A percentile compares a stretch with the other conserved stretches of the same genome.
These are phyloP conservation scores for Drosophila stalkeri DNA, from an alignment of 2,888 invertebrate genomes.

Conservation along the genomic window DNA sequence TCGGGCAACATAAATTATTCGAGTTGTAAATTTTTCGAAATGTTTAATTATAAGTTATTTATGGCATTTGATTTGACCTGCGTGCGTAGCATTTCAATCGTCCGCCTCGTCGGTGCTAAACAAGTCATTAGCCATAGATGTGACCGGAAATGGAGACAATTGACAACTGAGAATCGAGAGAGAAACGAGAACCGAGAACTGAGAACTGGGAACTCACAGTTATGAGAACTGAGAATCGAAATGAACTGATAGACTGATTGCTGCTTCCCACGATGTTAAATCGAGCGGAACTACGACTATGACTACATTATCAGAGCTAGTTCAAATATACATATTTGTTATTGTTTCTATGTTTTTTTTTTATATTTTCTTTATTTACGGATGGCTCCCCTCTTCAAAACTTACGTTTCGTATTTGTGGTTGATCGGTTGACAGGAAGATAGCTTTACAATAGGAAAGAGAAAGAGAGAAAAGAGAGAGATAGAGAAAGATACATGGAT, in stretches of 20 bases:
- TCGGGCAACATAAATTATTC: slow-evolving; percentile 67
- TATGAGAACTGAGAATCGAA: neutral
- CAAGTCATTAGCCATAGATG: slow-evolving; percentile 54
- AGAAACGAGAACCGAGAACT: neutral
- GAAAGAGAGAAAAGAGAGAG: neutral
- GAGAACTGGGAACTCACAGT: neutral
- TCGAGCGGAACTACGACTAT: slow-evolving; percentile 41
- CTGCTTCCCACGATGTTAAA: slow-evolving; percentile 47
- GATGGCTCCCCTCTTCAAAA: neutral
- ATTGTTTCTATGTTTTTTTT: neutral
- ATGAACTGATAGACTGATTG: neutral
- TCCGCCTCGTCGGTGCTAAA: slow-evolving; percentile 34
- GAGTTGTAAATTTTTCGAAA: slow-evolving; percentile 70
- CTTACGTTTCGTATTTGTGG: neutral
- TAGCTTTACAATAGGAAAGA: neutral
- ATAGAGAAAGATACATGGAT: neutral
- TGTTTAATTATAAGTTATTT: slow-evolving; percentile 73
- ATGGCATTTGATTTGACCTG: slow-evolving; percentile 67
- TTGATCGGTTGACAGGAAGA: neutral
- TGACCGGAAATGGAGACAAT: slow-evolving; percentile 53
- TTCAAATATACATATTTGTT: slow-evolving; percentile 2
- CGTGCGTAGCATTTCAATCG: slow-evolving; percentile 59
- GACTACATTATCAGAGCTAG: slow-evolving; percentile 12
- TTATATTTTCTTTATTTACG: neutral
- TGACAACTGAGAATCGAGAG: neutral